Percentiles rank a stretch among this genome's conserved stretches.
Evolutionary conservation across 2,113 vertebrate species (phyloP).

Genomic region (Erythrocebus patas): DNA sequence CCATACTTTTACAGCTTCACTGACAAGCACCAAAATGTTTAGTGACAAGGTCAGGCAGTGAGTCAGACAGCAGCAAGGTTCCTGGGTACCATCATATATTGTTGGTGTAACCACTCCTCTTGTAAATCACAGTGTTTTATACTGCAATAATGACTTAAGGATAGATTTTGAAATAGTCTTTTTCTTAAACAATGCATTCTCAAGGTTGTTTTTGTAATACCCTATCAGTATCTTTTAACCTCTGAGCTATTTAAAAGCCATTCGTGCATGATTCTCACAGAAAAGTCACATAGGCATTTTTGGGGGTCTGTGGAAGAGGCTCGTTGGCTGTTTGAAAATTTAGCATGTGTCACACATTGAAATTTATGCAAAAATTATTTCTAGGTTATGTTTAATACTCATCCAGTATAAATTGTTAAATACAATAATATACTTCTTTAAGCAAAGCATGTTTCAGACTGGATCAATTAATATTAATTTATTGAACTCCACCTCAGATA

Average conservation of each 20-base stretch:
- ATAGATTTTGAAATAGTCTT: background rate
- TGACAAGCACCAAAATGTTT: conserved; percentile 48
- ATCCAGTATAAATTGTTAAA: background rate
- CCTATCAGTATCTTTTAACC: background rate
- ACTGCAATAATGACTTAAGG: conserved; percentile 1
- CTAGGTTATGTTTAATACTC: background rate
- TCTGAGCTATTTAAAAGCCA: conserved; percentile 9
- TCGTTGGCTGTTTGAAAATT: conserved; percentile 8
- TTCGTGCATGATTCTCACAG: background rate
- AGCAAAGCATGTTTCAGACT: background rate
- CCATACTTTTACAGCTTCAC: conserved; percentile 30
- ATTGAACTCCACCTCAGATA: background rate
- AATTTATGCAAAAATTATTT: conserved; percentile 12
- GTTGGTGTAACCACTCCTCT: background rate
- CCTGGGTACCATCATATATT: background rate
- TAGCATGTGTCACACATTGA: background rate
- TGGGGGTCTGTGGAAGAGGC: background rate
- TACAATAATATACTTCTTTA: background rate
- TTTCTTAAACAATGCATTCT: conserved; percentile 30
- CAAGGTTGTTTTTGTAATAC: background rate
- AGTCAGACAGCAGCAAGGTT: background rate
- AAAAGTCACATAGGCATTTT: background rate
- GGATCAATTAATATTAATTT: background rate
- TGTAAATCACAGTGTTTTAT: fast-evolving
- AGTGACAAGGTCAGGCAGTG: background rate